A percentile compares a stretch with the other conserved stretches of the same genome.
These are phyloP conservation scores for Cherax destructor DNA, from an alignment of 1,140 invertebrate genomes.

Conservation along the genomic window DNA sequence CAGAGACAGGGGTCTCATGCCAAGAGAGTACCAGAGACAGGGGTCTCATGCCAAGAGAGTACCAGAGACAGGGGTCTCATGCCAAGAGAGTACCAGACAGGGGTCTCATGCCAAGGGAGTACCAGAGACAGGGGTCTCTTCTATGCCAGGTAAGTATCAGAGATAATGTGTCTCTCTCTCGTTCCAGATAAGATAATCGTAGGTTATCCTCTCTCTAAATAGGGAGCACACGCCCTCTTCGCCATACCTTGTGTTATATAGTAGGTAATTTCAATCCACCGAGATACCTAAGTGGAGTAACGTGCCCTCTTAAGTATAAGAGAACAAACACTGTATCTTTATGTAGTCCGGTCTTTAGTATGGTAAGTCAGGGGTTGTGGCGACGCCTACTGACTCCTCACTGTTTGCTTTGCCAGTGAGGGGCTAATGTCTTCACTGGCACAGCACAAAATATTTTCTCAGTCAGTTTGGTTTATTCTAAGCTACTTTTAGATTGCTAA, in stretches of 20 bases:
- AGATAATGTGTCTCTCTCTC: too few species aligned
- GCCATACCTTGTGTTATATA: background rate
- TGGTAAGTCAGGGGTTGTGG: background rate
- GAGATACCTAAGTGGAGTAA: background rate
- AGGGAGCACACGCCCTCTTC: background rate
- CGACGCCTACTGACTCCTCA: background rate
- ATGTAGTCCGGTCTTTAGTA: background rate
- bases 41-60: too few species aligned
- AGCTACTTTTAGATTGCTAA: background rate
- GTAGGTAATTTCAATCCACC: background rate
- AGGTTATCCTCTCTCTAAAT: too few species aligned
- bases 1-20: too few species aligned
- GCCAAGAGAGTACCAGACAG: too few species aligned
- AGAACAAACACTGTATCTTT: background rate
- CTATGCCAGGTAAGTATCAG: too few species aligned
- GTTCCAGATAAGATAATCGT: too few species aligned
- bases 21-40: too few species aligned
- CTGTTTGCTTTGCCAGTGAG: background rate
- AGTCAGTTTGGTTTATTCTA: background rate
- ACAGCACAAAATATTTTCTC: background rate
- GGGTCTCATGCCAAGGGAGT: too few species aligned
- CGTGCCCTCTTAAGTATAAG: background rate
- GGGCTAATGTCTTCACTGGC: background rate
- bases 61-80: too few species aligned
- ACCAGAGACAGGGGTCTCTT: too few species aligned